These are phyloP conservation scores for Saccopteryx bilineata DNA, from an alignment of 2,113 vertebrate genomes.

Conservation along the genomic window DNA sequence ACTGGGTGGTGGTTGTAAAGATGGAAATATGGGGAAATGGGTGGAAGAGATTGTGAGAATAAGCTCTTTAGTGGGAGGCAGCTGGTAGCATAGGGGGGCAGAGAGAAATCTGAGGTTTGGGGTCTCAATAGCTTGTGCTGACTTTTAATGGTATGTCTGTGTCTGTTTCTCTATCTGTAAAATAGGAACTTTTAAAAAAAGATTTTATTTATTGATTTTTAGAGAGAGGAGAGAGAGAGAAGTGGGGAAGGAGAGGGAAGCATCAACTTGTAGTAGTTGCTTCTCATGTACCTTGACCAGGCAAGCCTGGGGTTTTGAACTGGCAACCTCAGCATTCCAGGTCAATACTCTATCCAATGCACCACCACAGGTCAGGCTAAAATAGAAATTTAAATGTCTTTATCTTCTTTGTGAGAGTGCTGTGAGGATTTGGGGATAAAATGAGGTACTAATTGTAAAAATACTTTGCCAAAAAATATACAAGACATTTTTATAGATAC, in stretches of 20 bases:
- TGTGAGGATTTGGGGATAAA: slow-evolving; percentile 58
- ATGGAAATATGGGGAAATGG: not conserved
- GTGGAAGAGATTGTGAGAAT: slow-evolving; percentile 21
- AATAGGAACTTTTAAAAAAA: not conserved
- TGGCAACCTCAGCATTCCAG: too few relatives aligned
- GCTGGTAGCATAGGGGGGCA: not conserved
- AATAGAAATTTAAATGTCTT: slow-evolving; percentile 58
- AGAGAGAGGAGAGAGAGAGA: too few relatives aligned
- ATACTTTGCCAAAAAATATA: slow-evolving; percentile 29
- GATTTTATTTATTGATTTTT: too few relatives aligned
- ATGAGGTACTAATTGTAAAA: slow-evolving; percentile 59
- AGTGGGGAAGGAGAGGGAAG: too few relatives aligned
- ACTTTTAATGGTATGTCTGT: slow-evolving; percentile 59
- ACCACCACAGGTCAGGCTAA: not conserved
- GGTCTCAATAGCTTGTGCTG: slow-evolving; percentile 18
- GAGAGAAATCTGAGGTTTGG: slow-evolving; percentile 45
- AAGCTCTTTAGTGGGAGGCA: not conserved
- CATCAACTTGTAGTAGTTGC: too few relatives aligned
- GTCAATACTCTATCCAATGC: too few relatives aligned
- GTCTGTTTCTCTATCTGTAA: slow-evolving; percentile 56
- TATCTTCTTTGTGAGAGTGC: slow-evolving; percentile 16
- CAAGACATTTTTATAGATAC: slow-evolving; percentile 41
- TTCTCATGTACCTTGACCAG: too few relatives aligned
- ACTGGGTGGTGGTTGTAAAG: not conserved
- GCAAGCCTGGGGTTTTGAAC: too few relatives aligned